phyloP scores from a whole-genome alignment of 1,140 invertebrate species.

The Ridgeia piscesae region DNA sequence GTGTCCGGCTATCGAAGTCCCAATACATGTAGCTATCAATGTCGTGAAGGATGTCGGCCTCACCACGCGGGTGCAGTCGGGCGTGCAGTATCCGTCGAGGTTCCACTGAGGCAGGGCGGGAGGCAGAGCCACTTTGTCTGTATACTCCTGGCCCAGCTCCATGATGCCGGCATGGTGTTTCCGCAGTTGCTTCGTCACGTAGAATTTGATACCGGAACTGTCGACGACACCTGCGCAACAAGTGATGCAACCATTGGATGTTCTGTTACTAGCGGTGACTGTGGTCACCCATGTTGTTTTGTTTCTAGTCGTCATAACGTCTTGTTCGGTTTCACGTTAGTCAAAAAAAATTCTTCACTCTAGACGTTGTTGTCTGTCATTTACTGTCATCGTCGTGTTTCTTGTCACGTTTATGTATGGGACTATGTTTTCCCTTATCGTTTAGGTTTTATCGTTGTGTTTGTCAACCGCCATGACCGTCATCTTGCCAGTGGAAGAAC shows the following conservation, averaged over 20 bases:
- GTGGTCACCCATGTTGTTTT: background rate
- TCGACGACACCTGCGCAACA: slow-evolving; percentile 72
- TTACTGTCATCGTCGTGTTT: background rate
- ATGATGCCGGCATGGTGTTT: slow-evolving; percentile 91
- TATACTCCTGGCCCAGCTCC: slow-evolving; percentile 95
- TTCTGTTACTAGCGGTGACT: background rate
- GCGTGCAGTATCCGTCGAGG: slow-evolving; percentile 86
- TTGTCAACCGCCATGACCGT: background rate
- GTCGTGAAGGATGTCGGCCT: background rate
- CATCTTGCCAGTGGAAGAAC: too few species aligned
- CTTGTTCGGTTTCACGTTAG: background rate
- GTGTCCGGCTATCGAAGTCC: background rate
- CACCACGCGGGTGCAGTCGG: slow-evolving; percentile 88
- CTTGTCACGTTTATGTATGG: background rate
- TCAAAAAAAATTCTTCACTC: too few species aligned
- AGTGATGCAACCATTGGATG: background rate
- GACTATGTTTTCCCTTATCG: background rate
- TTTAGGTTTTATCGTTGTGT: background rate
- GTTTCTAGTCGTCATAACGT: background rate
- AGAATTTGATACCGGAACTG: slow-evolving; percentile 84
- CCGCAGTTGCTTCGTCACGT: slow-evolving; percentile 67
- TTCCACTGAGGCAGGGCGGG: slow-evolving; percentile 74
- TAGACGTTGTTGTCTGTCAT: background rate
- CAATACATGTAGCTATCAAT: background rate
- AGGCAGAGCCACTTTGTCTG: slow-evolving; percentile 97